phyloP scores from a whole-genome alignment of 2,113 vertebrate species.

The Danio rerio region DNA sequence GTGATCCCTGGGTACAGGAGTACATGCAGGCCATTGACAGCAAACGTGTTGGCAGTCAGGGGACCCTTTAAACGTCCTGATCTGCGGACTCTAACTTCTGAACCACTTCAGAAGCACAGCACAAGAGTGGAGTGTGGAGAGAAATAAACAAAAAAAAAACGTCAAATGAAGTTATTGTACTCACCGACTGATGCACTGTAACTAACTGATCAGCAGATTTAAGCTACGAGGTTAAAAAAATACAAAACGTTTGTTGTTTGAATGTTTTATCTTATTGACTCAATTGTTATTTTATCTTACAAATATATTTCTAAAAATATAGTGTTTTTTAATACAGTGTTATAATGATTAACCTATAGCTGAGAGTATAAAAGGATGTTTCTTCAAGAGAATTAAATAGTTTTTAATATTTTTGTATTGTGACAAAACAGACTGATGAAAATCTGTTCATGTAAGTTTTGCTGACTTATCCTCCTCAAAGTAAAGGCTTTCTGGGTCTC shows the following conservation, averaged over 20 bases:
- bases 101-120: not conserved
- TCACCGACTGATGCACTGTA: slow-evolving; percentile 13
- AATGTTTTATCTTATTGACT: not conserved
- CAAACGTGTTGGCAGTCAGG: slow-evolving; percentile 17
- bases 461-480: not conserved
- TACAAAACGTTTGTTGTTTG: slow-evolving; percentile 2
- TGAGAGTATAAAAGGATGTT: not conserved
- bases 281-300: not conserved
- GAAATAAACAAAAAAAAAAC: not conserved
- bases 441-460: not conserved
- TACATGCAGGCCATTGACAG: slow-evolving; percentile 60
- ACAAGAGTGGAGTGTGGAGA: slow-evolving; percentile 1
- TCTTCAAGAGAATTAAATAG: not conserved
- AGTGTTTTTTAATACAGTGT: not conserved
- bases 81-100: not conserved
- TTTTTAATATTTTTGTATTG: not conserved
- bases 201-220: slow-evolving; percentile 37
- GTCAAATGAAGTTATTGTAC: not conserved
- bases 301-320: slow-evolving; percentile 1
- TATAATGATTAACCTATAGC: not conserved
- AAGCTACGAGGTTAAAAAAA: slow-evolving; percentile 41
- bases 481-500: slow-evolving; percentile 1
- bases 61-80: slow-evolving; percentile 56
- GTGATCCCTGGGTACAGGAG: slow-evolving; percentile 66
- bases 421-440: not conserved